Base-by-base conservation (phyloP, 2,113 vertebrate species). In the Micronycteris hirsuta region DNA sequence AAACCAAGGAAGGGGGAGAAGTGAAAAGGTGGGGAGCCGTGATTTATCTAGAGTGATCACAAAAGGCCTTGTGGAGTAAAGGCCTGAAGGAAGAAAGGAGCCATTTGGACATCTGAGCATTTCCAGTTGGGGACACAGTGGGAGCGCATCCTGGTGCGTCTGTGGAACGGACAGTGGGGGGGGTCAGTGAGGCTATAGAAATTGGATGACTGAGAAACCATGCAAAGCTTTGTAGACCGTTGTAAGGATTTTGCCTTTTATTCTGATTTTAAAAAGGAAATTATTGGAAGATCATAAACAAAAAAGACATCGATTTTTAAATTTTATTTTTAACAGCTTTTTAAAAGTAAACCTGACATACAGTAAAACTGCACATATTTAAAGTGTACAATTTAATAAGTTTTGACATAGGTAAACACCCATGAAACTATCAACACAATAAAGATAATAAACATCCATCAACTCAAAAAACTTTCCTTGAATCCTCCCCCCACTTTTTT, bases 221-320 rank as follows among this genome's bases (percentile, higher is more conserved):
- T 20, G 38, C 20, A 88, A 54, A 54, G 33, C n/a, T 52, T 68
- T 91, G 68, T 78, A 92, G 63, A 43, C 61, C 65, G 45, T 26
- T 76, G 19, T 80, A 58, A 85, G 36, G 67, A 89, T 43, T 76
- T 80, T 43, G 65, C 31, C n/a, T 91, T 91, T 91, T 83, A 93
- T 74, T 88, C 68, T 80, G 9, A 63, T 36, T 71, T 58, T 56
- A 97, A 97, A 95, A 96, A n/a, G 12, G 52, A 84, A 67, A 36
- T 52, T 67, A 38, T 20, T n/a, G 61, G 77, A 89, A 89, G 38
- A 9, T 84, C 89, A 89, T 87, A 78, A 83, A 78, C 43, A 89
- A 70, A 52, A 67, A 80, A 85, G 16, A 31, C 28, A 65, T 20
- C 93, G 65, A n/a, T 92, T 76, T 71, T 65, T 65, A 31, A 31